Base-by-base conservation (phyloP, 2,888 invertebrate species). In the Cordilura impudica region DNA sequence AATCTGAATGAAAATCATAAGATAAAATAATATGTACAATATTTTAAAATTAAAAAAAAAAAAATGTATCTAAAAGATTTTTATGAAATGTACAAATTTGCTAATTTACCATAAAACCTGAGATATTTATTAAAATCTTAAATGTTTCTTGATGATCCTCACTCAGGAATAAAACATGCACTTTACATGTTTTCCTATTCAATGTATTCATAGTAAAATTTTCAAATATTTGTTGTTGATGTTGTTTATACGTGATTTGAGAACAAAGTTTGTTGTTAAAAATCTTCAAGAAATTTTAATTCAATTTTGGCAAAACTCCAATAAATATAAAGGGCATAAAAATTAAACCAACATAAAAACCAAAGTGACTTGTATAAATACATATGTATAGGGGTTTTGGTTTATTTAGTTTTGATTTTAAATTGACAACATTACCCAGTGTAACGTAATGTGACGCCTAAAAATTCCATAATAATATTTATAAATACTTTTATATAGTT, bases 71-170 rank as follows among this genome's bases (percentile, higher is more conserved):
- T 67, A 45, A 18, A 58, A 82, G 39, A 12, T 67, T 63, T 85
- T 86, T 86, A 86, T 82, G 83, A 83, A 85, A 88, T 89, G 87
- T 86, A 89, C 89, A 89, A 89, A 89, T 89, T 89, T 86, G 89
- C 87, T 89, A 89, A 89, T 89, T 89, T 89, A 89, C 86, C 89
- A 88, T 89, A 89, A 88, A 89, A 87, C 86, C 86, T 86, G 88
- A 87, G 86, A 87, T 88, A 88, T 88, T 86, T 87, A 86, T 87
- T 83, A 82, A 82, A 81, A 81, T 78, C 69, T 71, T 74, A 81
- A 79, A 79, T 79, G 70, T 71, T 74, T 75, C 69, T 26, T 78
- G 61, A 75, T 81, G 78, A 69, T 76, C 74, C 43, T 39, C 19
- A 58, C 75, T 43, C 63, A 76, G 47, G 54, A 67, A 71, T 70